Evolutionary conservation across 92 coral and sea anemone species (phyloP), one percentile per base, ranked within the genome.

Genomic region (Porites rus): DNA sequence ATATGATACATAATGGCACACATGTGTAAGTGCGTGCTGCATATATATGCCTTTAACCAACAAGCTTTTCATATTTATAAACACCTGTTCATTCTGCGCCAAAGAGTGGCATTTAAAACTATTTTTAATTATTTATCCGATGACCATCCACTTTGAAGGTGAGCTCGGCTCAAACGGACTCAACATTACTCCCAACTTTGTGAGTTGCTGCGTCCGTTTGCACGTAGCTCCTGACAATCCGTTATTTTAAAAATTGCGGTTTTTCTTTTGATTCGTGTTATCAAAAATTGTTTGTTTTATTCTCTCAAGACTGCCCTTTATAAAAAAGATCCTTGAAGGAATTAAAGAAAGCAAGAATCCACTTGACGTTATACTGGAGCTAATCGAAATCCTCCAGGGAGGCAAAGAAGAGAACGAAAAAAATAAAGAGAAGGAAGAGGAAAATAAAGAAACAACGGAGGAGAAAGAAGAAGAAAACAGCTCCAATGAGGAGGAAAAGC

Each of bases 401-500:
- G 54, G 61, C 24, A 24, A 14, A 21, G 43, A 54, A 10, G 46
- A 56, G 16, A 14, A 65, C 10, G 31, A 77, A 14, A 28, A 61
- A 77, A 28, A 38, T 21, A 76, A 76, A 20, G 68, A 59, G 66
- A 76, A 76, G 16, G 81, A 77, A 61, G 25, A 18, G 17, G n/a
- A 43, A 7, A 50, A 38, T 3, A 62, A 63, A 14, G n/a, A 61
- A 1, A 38, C 5, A 38, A 3, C 46, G 0, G 6, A 11, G 31
- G 70, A n/a, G 31, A 12, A 10, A 22, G 18, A 19, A 54, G 60
- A 54, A 13, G 60, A 54, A 54, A 54, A 54, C 0, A 54, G 14
- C 60, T 10, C 12, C 1, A 56, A 56, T 56, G 58, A 71, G 75
- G 75, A 71, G 19, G 56, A 71, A 71, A 9, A 51, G 8, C n/a